Conservation (phyloP, 2,113 vertebrate genomes). For the Syngnathus scovelli region DNA sequence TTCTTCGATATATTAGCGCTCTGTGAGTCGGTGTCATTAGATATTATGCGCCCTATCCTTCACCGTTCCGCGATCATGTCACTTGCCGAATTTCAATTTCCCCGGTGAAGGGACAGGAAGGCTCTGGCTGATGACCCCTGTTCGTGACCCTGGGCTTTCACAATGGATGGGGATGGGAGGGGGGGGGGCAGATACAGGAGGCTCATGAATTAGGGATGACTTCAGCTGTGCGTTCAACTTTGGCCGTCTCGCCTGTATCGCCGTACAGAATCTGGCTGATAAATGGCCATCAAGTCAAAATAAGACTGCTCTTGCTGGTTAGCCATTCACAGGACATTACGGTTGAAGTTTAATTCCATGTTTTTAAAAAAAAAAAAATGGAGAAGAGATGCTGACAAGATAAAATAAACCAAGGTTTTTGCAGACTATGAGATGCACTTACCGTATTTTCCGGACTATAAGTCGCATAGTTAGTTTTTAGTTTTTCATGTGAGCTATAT, state of each 20-base stretch:
- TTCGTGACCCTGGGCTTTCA: slow-evolving; percentile 55
- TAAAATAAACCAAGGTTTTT: not conserved
- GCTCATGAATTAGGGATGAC: slow-evolving; percentile 68
- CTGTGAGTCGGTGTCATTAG: slow-evolving; percentile 61
- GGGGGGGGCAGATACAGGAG: slow-evolving; percentile 45
- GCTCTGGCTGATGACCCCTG: slow-evolving; percentile 54
- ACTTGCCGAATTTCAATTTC: slow-evolving; percentile 66
- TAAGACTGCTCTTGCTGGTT: slow-evolving; percentile 43
- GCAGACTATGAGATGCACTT: no score
- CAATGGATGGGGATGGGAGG: slow-evolving; percentile 34
- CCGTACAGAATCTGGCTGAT: slow-evolving; percentile 55
- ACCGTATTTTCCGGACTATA: no score
- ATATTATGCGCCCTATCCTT: slow-evolving; percentile 72
- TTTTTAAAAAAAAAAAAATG: slow-evolving; percentile 26
- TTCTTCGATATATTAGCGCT: slow-evolving; percentile 69
- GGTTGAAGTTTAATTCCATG: slow-evolving; percentile 4
- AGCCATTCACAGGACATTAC: slow-evolving; percentile 42
- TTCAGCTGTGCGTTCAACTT: slow-evolving; percentile 59
- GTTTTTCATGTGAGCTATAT: no score
- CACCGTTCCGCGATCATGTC: slow-evolving; percentile 47
- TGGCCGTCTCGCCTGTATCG: slow-evolving; percentile 49
- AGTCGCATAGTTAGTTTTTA: no score
- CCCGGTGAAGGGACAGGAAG: slow-evolving; percentile 47
- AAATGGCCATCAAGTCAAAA: slow-evolving; percentile 49
- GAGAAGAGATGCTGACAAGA: not conserved